Conservation (phyloP, 2,113 vertebrate species). For the Sinocyclocheilus anophthalmus region DNA sequence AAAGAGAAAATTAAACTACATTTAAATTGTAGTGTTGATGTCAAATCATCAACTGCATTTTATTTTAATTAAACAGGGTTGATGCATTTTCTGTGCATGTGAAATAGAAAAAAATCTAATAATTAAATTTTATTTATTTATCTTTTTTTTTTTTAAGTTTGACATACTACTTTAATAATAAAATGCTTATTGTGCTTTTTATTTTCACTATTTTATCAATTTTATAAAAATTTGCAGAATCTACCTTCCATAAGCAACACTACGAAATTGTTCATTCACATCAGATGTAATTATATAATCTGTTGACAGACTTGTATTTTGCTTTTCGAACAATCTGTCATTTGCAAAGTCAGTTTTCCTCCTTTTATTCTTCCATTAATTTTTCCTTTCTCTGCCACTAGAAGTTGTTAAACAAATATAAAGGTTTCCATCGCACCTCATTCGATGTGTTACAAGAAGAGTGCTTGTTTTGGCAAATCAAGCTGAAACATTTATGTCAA, state of each 20-base stretch:
- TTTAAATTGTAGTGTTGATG: background rate
- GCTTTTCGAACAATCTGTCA: background rate
- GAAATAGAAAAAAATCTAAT: background rate
- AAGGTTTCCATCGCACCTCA: conserved; percentile 21
- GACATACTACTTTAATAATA: background rate
- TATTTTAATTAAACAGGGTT: background rate
- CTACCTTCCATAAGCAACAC: background rate
- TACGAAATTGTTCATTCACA: background rate
- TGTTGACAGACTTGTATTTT: background rate
- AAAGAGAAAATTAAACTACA: background rate
- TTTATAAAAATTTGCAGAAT: too few relatives aligned
- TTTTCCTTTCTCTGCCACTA: background rate
- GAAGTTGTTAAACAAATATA: conserved; percentile 17
- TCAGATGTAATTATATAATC: background rate
- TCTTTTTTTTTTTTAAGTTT: background rate
- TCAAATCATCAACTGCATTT: background rate
- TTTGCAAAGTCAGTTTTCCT: background rate
- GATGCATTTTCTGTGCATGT: background rate
- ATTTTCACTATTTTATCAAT: background rate
- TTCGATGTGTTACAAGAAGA: background rate
- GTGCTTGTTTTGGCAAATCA: conserved; percentile 44
- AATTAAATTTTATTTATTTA: too few relatives aligned
- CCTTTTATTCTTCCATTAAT: background rate
- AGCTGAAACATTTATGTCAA: conserved; percentile 12
- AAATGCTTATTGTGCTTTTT: background rate